A percentile compares a stretch with the other conserved stretches of the same genome.
These are phyloP conservation scores for Novumbra hubbsi DNA, from an alignment of 2,797 vertebrate species.

Conservation along the genomic window DNA sequence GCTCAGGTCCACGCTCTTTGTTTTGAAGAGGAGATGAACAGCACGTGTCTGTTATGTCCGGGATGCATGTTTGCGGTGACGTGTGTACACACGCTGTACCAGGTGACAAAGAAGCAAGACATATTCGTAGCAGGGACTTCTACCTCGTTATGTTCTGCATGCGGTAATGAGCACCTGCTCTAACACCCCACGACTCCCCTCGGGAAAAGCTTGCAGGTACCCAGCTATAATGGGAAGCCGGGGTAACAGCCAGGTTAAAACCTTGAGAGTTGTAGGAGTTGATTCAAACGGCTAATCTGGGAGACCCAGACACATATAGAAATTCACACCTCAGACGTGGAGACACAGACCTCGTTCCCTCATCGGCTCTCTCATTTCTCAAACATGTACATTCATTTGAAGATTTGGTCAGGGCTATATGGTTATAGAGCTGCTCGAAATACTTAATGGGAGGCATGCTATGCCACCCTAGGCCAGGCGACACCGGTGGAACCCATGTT, in stretches of 20 bases:
- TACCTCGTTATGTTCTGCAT: background rate
- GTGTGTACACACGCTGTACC: background rate
- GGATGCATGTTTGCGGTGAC: background rate
- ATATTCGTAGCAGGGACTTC: background rate
- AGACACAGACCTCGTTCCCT: no score
- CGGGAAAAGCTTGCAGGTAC: background rate
- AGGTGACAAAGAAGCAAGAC: conserved; percentile 18
- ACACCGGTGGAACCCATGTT: no score
- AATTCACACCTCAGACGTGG: background rate
- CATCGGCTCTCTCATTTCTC: no score
- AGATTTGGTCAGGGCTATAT: no score
- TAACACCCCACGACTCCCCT: background rate
- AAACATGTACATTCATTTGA: no score
- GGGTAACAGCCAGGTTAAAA: background rate
- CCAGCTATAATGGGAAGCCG: background rate
- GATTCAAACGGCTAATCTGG: no score
- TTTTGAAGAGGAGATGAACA: background rate
- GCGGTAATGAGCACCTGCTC: background rate
- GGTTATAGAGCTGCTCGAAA: no score
- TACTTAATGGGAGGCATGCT: no score
- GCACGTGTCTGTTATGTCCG: conserved; percentile 7
- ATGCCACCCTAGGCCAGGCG: no score
- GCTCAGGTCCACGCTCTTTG: conserved; percentile 19
- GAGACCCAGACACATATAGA: background rate
- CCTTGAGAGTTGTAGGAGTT: background rate